Percentiles rank a stretch among this genome's conserved stretches.
Conservation (phyloP, 2,888 invertebrate genomes). For the Furcula furcula region DNA sequence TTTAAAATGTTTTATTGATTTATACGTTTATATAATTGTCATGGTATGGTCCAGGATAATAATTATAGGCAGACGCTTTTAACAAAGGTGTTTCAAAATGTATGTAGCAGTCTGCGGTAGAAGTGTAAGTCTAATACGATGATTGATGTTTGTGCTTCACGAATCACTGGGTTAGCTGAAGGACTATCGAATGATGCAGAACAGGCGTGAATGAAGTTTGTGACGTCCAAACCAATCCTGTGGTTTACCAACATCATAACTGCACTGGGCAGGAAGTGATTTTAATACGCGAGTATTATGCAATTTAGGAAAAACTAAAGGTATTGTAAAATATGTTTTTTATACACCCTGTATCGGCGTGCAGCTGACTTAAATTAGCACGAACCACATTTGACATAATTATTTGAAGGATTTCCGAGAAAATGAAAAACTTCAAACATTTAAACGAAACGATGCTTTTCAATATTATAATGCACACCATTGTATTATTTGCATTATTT, state of each 20-base stretch:
- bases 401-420: slow-evolving; percentile 2
- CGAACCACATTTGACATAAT: slow-evolving; percentile 1
- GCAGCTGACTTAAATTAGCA: background rate
- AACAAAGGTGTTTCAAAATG: no score
- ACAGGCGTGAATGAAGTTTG: slow-evolving; percentile 27
- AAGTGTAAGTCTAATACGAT: slow-evolving; percentile 9
- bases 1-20: no score
- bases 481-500: background rate
- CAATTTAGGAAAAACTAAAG: background rate
- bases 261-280: slow-evolving; percentile 17
- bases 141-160: slow-evolving; percentile 47
- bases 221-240: slow-evolving; percentile 37
- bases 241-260: slow-evolving; percentile 29
- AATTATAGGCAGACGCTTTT: no score
- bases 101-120: no score
- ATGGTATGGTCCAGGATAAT: no score
- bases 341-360: background rate
- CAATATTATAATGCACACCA: background rate
- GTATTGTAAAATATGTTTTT: background rate
- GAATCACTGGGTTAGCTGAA: slow-evolving; percentile 34
- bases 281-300: background rate
- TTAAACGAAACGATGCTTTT: background rate
- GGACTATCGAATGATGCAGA: slow-evolving; percentile 40
- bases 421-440: background rate
- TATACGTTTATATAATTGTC: no score